Evolutionary conservation across 2,113 vertebrate species (phyloP).

Genomic region (Saimiri boliviensis): DNA sequence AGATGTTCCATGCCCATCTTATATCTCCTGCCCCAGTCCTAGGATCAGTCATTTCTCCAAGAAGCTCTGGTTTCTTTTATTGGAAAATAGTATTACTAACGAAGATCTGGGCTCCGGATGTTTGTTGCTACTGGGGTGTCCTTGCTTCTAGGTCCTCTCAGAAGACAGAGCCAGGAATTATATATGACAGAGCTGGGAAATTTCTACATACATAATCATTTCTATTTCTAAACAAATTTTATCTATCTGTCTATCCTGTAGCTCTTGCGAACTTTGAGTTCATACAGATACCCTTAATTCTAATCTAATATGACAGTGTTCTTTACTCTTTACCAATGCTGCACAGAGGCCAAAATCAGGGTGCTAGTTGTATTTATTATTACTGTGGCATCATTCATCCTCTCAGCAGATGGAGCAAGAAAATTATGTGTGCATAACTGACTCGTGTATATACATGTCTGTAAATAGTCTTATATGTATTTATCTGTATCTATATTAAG

Average conservation of each 20-base stretch:
- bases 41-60: not conserved
- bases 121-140: not conserved
- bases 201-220: not conserved
- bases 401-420: not conserved
- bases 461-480: not conserved
- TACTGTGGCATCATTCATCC: not conserved
- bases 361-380: not conserved
- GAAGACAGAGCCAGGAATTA: not conserved
- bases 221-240: not conserved
- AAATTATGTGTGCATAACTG: not conserved
- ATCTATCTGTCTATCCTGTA: not conserved
- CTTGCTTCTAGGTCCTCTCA: not conserved
- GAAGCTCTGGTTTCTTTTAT: not conserved
- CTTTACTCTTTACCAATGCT: not conserved
- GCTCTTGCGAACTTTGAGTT: not conserved
- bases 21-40: not conserved
- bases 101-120: not conserved
- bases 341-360: not conserved
- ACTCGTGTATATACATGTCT: not conserved
- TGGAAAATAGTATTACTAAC: not conserved
- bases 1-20: not conserved
- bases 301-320: not conserved
- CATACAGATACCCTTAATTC: not conserved
- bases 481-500: not conserved
- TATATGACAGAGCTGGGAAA: not conserved